phyloP scores from a whole-genome alignment of 2,888 invertebrate species.

The Machimus atricapillus region DNA sequence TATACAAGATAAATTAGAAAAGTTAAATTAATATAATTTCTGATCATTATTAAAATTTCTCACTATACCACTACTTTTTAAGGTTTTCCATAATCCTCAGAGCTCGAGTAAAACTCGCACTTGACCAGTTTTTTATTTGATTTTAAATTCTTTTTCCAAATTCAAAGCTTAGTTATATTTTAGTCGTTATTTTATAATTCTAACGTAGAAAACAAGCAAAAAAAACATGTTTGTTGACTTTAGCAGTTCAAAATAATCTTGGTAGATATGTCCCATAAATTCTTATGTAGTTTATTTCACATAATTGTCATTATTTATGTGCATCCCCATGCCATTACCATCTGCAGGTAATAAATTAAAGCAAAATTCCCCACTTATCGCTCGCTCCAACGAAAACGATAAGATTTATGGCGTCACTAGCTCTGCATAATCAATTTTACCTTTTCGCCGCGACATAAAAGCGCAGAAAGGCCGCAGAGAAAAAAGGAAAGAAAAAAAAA shows the following conservation, averaged over 20 bases:
- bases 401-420: neutral
- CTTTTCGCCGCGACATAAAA: neutral
- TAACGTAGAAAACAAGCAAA: too few species aligned
- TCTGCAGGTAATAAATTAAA: neutral
- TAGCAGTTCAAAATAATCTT: neutral
- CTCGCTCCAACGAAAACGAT: neutral
- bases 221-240: too few species aligned
- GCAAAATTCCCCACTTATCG: neutral
- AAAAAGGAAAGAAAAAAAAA: neutral
- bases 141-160: too few species aligned
- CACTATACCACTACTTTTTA: too few species aligned
- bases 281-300: neutral
- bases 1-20: too few species aligned
- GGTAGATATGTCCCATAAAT: neutral
- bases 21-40: too few species aligned
- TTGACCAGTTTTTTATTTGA: too few species aligned
- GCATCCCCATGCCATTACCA: neutral
- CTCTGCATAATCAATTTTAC: neutral
- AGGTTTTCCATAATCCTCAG: too few species aligned
- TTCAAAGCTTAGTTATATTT: too few species aligned
- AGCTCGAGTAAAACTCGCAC: too few species aligned
- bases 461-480: neutral
- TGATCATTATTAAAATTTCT: too few species aligned
- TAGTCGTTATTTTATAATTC: too few species aligned
- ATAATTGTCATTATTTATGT: neutral